These are phyloP conservation scores for Gymnocypris eckloni DNA, from an alignment of 2,797 vertebrate species.

Conservation along the genomic window DNA sequence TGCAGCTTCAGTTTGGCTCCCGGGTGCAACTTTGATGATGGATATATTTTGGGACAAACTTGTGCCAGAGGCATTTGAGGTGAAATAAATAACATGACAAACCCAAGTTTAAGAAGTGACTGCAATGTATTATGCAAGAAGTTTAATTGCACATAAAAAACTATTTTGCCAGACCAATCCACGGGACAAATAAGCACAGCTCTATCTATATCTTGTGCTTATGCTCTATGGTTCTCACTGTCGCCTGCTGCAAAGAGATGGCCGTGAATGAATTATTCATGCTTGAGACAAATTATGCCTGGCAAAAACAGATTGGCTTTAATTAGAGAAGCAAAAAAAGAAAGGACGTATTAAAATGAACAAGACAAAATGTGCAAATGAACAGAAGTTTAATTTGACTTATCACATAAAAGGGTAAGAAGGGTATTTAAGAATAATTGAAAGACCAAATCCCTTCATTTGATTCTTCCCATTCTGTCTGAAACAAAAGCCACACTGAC, in stretches of 20 bases:
- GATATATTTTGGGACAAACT: slow-evolving; percentile 33
- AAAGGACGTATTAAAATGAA: slow-evolving; percentile 33
- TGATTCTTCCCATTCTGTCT: slow-evolving; percentile 7
- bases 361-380: slow-evolving; percentile 32
- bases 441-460: slow-evolving; percentile 34
- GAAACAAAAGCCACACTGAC: slow-evolving; percentile 38
- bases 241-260: background rate
- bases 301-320: slow-evolving; percentile 52
- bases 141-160: slow-evolving; percentile 19
- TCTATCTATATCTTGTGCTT: background rate
- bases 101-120: slow-evolving; percentile 1
- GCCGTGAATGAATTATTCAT: slow-evolving; percentile 49
- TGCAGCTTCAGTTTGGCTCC: background rate
- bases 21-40: slow-evolving; percentile 17
- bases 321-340: slow-evolving; percentile 43
- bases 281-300: slow-evolving; percentile 36
- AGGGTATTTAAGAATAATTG: slow-evolving; percentile 39
- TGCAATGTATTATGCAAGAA: background rate
- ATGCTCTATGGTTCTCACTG: background rate
- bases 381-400: slow-evolving; percentile 53
- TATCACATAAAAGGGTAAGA: slow-evolving; percentile 41
- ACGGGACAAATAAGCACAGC: background rate
- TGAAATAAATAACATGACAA: slow-evolving; percentile 10
- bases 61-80: background rate
- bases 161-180: background rate